Evolutionary conservation across 2,888 invertebrate genomes (phyloP).

Genomic region (Apodemia mormo): DNA sequence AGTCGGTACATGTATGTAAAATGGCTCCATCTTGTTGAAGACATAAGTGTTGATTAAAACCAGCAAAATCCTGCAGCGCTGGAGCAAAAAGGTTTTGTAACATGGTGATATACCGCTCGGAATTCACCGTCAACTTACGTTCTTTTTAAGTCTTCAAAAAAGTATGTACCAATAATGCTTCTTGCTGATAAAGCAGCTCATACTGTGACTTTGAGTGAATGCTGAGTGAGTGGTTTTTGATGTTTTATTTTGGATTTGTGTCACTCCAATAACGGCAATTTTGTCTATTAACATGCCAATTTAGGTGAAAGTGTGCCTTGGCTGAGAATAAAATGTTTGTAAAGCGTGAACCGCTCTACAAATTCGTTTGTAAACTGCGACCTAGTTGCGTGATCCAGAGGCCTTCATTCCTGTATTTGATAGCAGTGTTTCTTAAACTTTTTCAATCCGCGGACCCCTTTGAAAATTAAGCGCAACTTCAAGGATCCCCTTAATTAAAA

Average conservation of each 20-base stretch:
- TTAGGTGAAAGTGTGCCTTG: constrained; percentile 31
- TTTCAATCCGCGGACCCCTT: too few relatives aligned
- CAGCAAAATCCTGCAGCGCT: constrained; percentile 29
- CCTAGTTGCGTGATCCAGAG: constrained; percentile 24
- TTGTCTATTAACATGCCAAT: constrained; percentile 36
- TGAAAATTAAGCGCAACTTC: too few relatives aligned
- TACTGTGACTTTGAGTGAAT: constrained; percentile 32
- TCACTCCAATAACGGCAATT: constrained; percentile 37
- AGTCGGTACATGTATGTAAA: neutral
- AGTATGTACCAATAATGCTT: constrained; percentile 38
- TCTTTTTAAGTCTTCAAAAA: constrained; percentile 36
- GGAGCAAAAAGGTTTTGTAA: constrained; percentile 35
- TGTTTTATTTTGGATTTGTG: constrained; percentile 36
- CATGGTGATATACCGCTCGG: constrained; percentile 34
- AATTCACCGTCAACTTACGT: constrained; percentile 35
- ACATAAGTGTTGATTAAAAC: constrained; percentile 37
- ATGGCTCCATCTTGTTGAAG: constrained; percentile 23
- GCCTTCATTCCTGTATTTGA: constrained; percentile 39
- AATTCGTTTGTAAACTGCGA: constrained; percentile 12
- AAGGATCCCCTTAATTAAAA: too few relatives aligned
- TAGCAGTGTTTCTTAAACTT: constrained; percentile 10
- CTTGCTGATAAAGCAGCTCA: constrained; percentile 27
- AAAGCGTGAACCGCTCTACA: constrained; percentile 18
- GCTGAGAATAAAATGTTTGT: constrained; percentile 25
- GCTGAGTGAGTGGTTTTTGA: constrained; percentile 35